A percentile compares a stretch with the other conserved stretches of the same genome.
Conservation (phyloP, 2,888 invertebrate genomes). For the Latrodectus elegans region DNA sequence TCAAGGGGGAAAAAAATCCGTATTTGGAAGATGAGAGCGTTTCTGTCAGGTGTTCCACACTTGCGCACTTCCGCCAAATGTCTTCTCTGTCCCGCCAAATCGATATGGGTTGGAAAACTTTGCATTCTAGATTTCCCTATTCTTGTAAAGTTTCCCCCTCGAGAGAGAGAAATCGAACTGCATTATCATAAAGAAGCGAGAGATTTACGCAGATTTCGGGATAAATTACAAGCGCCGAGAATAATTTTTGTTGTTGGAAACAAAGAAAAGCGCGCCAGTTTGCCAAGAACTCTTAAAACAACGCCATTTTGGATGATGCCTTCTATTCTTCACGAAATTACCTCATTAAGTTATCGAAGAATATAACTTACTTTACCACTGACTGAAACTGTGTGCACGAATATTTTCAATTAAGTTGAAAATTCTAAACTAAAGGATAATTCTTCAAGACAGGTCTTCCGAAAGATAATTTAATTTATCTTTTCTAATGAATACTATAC, state of each 20-base stretch:
- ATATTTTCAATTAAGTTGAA: too few species aligned
- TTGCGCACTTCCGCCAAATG: conserved; percentile 10
- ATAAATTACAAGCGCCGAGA: conserved; percentile 3
- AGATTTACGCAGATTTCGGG: background rate
- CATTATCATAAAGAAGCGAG: conserved; percentile 42
- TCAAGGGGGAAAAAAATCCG: conserved; percentile 4
- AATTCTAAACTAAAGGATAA: too few species aligned
- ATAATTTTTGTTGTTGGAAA: conserved; percentile 34
- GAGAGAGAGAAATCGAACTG: conserved; percentile 18
- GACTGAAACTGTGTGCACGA: too few species aligned
- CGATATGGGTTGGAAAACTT: background rate
- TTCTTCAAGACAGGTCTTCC: too few species aligned
- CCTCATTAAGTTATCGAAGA: too few species aligned
- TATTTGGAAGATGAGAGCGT: conserved; percentile 5
- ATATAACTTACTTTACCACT: too few species aligned
- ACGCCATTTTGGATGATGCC: background rate
- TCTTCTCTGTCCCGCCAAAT: conserved; percentile 3
- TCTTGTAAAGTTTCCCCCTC: background rate
- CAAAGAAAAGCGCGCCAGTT: conserved; percentile 5
- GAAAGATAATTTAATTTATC: too few species aligned
- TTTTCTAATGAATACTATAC: too few species aligned
- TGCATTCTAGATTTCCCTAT: background rate
- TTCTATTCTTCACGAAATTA: too few species aligned
- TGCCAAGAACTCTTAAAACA: background rate
- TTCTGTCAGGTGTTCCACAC: conserved; percentile 26